A percentile compares a stretch with the other conserved stretches of the same genome.
Evolutionary conservation across 1,140 invertebrate genomes (phyloP).

Genomic region (Drosophila orosa): DNA sequence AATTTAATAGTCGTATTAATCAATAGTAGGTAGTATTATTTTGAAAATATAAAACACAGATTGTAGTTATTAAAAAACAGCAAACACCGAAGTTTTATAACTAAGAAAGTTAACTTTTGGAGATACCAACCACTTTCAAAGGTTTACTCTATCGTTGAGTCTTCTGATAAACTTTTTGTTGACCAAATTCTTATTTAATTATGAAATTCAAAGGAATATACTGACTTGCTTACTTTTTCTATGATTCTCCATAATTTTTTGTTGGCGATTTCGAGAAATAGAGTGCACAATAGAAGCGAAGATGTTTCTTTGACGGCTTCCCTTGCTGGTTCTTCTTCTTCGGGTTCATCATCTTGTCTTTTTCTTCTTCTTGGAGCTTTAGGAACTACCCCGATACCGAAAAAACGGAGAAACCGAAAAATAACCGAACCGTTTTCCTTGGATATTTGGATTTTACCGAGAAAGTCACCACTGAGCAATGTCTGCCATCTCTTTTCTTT

Average conservation of each 20-base stretch:
- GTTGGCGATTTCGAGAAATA: not conserved
- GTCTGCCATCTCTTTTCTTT: slow-evolving; percentile 38
- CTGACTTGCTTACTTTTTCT: slow-evolving; percentile 21
- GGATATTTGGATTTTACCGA: slow-evolving; percentile 17
- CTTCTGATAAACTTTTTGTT: not conserved
- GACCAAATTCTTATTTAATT: not conserved
- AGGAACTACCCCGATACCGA: slow-evolving; percentile 49
- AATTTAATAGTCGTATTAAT: no score
- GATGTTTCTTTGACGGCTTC: slow-evolving; percentile 20
- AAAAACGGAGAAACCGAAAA: slow-evolving; percentile 26
- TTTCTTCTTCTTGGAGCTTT: slow-evolving; percentile 10
- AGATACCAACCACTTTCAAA: no score
- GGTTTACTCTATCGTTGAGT: no score
- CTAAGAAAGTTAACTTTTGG: not conserved
- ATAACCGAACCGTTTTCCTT: slow-evolving; percentile 27
- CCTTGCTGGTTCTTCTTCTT: not conserved
- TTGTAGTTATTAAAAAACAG: not conserved
- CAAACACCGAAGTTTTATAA: no score
- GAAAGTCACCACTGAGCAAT: slow-evolving; percentile 63
- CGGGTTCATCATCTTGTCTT: slow-evolving; percentile 10
- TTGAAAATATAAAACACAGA: not conserved
- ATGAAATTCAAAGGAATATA: not conserved
- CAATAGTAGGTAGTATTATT: not conserved
- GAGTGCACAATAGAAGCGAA: slow-evolving; percentile 6
- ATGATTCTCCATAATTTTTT: not conserved